Conservation (phyloP, 2,113 vertebrate species). For the Perca schrenkii region DNA sequence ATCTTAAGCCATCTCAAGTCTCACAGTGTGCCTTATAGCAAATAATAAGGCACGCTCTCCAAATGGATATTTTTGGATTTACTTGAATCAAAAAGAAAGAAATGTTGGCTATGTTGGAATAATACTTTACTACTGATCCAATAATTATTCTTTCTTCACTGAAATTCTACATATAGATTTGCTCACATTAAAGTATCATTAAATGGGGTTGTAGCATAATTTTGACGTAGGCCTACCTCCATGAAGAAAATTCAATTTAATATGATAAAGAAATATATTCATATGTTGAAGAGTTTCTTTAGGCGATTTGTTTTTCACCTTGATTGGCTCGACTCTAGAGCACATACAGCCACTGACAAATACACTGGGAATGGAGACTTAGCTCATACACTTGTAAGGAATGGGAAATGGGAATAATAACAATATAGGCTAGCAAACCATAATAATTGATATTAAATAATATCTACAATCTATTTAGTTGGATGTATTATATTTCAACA, state of each 20-base stretch:
- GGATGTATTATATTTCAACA: not conserved
- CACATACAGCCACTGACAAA: not conserved
- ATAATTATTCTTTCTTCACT: not conserved
- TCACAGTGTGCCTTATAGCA: not conserved
- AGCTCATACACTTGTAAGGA: not conserved
- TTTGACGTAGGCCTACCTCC: not conserved
- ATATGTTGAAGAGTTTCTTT: not conserved
- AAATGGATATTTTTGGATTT: not conserved
- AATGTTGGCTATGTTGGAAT: not conserved
- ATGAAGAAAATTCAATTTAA: not conserved
- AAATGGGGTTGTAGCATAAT: no score
- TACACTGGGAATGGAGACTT: no score
- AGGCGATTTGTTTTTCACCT: not conserved
- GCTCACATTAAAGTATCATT: not conserved
- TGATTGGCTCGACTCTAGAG: not conserved
- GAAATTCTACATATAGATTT: not conserved
- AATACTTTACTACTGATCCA: no score
- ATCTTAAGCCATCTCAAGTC: not conserved
- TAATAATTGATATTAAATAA: not conserved
- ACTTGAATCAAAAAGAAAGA: not conserved
- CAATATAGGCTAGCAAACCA: not conserved
- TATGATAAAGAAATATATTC: not conserved
- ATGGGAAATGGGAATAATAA: not conserved
- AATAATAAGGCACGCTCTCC: no score
- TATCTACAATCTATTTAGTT: not conserved